Percentiles rank a stretch among this genome's conserved stretches.
These are phyloP conservation scores for Polydrusus cervinus DNA, from an alignment of 2,888 invertebrate genomes.

Conservation along the genomic window DNA sequence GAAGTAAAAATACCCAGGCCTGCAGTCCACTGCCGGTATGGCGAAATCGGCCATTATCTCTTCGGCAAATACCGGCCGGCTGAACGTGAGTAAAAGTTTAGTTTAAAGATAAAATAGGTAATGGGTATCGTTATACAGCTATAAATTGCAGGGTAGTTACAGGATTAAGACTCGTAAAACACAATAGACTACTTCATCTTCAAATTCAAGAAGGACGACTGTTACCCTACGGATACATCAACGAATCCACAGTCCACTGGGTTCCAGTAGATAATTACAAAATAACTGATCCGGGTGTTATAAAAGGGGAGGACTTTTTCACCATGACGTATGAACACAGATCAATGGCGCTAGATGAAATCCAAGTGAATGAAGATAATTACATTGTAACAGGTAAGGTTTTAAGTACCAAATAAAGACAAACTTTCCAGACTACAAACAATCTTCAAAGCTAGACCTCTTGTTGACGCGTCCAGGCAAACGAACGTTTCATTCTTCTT, in stretches of 20 bases:
- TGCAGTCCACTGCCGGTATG: no score
- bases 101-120: no score
- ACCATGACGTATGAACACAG: conserved; percentile 83
- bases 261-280: conserved; percentile 78
- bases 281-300: conserved; percentile 73
- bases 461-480: no score
- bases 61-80: no score
- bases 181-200: conserved; percentile 84
- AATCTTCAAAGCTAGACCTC: no score
- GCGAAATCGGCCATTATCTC: no score
- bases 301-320: conserved; percentile 82
- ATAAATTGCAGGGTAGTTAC: conserved; percentile 85
- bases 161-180: conserved; percentile 83
- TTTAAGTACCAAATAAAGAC: neutral
- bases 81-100: no score
- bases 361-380: conserved; percentile 77
- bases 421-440: no score
- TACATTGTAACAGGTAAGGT: conserved; percentile 81
- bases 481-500: neutral
- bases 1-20: no score
- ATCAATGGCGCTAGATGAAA: conserved; percentile 86
- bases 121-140: no score
- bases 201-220: conserved; percentile 86
- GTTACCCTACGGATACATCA: conserved; percentile 78
- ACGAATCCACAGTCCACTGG: conserved; percentile 77